Conservation (phyloP, 2,888 invertebrate genomes). For the Stegophylla sp. region DNA sequence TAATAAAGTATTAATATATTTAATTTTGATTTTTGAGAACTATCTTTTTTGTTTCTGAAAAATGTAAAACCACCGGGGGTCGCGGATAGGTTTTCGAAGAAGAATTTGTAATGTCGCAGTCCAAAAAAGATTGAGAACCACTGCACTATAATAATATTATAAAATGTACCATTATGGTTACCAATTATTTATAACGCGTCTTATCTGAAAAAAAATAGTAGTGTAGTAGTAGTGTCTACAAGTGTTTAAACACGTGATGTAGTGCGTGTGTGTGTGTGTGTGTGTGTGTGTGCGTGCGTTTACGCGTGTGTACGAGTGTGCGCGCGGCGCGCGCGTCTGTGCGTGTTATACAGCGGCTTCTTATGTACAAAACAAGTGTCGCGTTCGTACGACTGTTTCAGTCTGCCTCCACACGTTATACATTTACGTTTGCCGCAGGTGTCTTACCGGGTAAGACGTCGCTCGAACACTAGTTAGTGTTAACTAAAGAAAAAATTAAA, state of each 20-base stretch:
- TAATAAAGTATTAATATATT: too few species aligned
- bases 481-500: neutral
- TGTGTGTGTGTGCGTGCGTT: neutral
- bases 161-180: neutral
- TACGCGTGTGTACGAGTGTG: neutral
- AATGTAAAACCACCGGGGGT: too few species aligned
- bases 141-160: too few species aligned
- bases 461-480: too few species aligned
- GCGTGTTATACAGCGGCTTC: neutral
- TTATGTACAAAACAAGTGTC: neutral
- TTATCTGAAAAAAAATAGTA: constrained; percentile 2
- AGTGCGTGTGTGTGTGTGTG: constrained; percentile 6
- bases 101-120: too few species aligned
- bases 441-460: neutral
- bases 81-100: too few species aligned
- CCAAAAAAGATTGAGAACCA: too few species aligned
- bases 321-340: neutral
- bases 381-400: constrained; percentile 35
- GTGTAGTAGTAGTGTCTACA: neutral
- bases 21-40: too few species aligned
- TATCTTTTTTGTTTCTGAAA: too few species aligned
- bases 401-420: constrained; percentile 42
- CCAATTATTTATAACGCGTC: constrained; percentile 23
- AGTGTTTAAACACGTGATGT: constrained; percentile 19
- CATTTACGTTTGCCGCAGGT: constrained; percentile 44